Conservation (phyloP, 2,797 vertebrate genomes). For the Mormyrus hasselquistii region DNA sequence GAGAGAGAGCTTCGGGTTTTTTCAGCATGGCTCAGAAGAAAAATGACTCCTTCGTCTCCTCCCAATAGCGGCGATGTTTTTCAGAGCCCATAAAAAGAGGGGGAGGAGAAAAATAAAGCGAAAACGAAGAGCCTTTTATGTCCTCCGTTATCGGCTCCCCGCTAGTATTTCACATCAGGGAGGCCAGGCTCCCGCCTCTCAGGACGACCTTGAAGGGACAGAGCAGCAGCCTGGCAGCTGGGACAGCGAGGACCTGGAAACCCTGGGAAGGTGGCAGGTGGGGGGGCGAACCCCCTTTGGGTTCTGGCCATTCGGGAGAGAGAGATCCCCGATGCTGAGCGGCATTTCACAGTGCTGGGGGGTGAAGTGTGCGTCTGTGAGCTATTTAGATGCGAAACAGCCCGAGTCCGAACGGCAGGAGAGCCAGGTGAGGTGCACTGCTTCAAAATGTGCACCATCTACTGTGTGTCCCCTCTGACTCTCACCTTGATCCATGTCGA, state of each 20-base stretch:
- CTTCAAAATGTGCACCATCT: not conserved
- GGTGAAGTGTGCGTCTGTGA: not conserved
- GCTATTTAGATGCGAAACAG: constrained; percentile 27
- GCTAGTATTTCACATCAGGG: constrained; percentile 32
- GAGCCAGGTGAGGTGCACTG: not conserved
- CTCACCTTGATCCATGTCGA: not conserved
- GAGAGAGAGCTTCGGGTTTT: not conserved
- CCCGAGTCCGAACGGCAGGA: constrained; percentile 38
- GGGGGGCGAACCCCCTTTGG: constrained; percentile 15
- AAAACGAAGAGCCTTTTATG: constrained; percentile 26
- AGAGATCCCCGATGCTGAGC: constrained; percentile 36
- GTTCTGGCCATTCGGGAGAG: constrained; percentile 18
- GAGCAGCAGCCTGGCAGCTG: constrained; percentile 33
- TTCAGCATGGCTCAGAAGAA: constrained; percentile 9
- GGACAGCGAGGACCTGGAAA: not conserved
- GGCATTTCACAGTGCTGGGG: constrained; percentile 12
- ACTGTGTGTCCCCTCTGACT: not conserved
- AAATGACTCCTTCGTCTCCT: not conserved
- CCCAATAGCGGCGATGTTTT: constrained; percentile 10
- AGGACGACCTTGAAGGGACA: constrained; percentile 42
- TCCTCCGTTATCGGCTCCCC: constrained; percentile 30
- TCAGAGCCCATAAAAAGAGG: constrained; percentile 14
- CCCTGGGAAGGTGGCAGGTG: constrained; percentile 10
- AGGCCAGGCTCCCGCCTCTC: not conserved
- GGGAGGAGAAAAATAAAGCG: not conserved